These are phyloP conservation scores for Crossaster papposus DNA, from an alignment of 53 echinoderm and acorn worm species.

Conservation along the genomic window DNA sequence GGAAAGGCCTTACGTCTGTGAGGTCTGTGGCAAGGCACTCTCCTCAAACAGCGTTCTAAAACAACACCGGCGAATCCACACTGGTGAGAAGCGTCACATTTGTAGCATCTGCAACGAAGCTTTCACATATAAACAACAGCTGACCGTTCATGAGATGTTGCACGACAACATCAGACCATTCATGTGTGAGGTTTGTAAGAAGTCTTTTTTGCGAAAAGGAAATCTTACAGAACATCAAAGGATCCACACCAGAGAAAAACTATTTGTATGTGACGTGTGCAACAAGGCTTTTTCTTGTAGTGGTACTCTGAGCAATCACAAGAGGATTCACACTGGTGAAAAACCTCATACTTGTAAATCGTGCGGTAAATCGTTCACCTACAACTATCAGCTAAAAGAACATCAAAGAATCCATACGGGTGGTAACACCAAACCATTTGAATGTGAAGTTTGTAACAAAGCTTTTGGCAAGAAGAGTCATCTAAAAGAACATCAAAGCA, in stretches of 20 bases:
- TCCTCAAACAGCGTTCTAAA: constrained; percentile 70
- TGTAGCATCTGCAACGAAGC: not conserved
- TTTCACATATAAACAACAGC: constrained; percentile 55
- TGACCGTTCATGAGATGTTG: constrained; percentile 65
- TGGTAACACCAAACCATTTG: constrained; percentile 33
- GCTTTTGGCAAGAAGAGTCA: not conserved
- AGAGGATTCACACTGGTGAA: constrained; percentile 2
- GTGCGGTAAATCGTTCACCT: not conserved
- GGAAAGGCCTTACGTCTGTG: constrained; percentile 78
- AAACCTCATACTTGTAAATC: not conserved
- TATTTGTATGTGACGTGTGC: constrained; percentile 21
- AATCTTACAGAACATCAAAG: not conserved
- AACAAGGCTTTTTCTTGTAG: not conserved
- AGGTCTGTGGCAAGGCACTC: constrained; percentile 78
- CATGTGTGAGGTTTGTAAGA: not conserved
- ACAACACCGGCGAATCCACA: constrained; percentile 69
- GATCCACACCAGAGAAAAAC: constrained; percentile 5
- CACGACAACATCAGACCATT: constrained; percentile 28
- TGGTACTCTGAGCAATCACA: not conserved
- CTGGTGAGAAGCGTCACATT: constrained; percentile 61
- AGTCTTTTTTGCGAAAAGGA: not conserved
- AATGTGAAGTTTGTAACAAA: constrained; percentile 26
- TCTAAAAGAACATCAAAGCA: not conserved
- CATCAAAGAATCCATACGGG: not conserved
- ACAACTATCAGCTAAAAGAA: no score